Conservation (phyloP, 2,113 vertebrate genomes). For the Saguinus imperator region DNA sequence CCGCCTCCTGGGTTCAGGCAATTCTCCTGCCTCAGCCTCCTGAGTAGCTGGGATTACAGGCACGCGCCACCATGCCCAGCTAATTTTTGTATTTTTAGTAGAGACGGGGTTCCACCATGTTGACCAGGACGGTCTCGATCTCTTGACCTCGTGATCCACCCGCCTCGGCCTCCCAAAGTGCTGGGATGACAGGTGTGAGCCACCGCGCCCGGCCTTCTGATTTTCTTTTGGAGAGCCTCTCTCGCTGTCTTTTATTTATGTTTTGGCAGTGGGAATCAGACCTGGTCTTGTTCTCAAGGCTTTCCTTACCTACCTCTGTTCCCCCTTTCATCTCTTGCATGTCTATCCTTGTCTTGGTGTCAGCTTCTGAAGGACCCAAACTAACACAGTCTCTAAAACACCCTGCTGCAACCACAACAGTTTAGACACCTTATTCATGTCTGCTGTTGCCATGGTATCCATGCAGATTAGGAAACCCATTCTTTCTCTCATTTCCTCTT, state of each 20-base stretch:
- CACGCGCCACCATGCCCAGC: too few relatives aligned
- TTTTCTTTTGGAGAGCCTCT: background rate
- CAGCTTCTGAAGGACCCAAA: background rate
- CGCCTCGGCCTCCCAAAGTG: too few relatives aligned
- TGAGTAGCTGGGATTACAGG: too few relatives aligned
- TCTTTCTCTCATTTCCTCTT: background rate
- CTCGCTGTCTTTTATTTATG: background rate
- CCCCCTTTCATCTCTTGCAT: background rate
- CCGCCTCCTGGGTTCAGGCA: too few relatives aligned
- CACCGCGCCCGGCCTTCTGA: too few relatives aligned
- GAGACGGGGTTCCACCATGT: too few relatives aligned
- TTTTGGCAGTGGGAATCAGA: background rate
- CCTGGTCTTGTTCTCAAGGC: background rate
- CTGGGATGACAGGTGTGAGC: too few relatives aligned
- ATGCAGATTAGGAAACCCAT: background rate
- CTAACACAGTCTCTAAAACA: background rate
- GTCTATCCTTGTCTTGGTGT: background rate
- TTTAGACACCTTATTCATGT: background rate
- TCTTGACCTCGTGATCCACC: too few relatives aligned
- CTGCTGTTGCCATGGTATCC: background rate
- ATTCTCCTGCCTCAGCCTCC: too few relatives aligned
- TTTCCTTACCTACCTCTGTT: background rate
- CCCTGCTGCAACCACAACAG: background rate
- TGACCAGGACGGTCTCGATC: too few relatives aligned
- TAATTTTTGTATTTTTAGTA: too few relatives aligned